phyloP scores from a whole-genome alignment of 2,113 vertebrate genomes.

The Pterocles burchelli region DNA sequence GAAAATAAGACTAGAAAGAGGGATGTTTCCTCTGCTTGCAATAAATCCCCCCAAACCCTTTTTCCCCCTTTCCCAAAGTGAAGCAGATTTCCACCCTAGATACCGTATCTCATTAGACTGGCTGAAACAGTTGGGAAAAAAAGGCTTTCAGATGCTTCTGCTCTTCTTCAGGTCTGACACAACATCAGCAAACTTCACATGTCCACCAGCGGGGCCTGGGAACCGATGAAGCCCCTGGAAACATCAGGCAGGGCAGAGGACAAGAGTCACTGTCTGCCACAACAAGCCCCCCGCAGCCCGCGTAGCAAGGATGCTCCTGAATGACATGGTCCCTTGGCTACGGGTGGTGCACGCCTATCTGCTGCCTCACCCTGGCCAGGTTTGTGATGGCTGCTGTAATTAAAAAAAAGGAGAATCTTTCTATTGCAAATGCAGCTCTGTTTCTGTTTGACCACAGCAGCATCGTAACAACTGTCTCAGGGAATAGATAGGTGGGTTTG shows the following conservation, averaged over 20 bases:
- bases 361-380: not conserved
- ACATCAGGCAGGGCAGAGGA: not conserved
- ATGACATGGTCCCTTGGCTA: accelerated
- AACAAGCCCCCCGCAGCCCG: not conserved
- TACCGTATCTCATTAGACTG: not conserved
- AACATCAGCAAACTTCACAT: not conserved
- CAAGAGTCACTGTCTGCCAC: not conserved
- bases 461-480: too few species aligned
- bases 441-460: not conserved
- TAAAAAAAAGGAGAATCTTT: not conserved
- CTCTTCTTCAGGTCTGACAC: not conserved
- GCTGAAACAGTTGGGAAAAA: not conserved
- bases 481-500: accelerated
- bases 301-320: not conserved
- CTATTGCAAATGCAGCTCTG: not conserved
- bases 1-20: not conserved
- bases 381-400: not conserved
- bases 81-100: not conserved
- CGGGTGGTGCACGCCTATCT: accelerated
- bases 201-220: not conserved
- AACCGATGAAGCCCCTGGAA: not conserved
- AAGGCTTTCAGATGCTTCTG: not conserved
- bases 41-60: not conserved
- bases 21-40: not conserved
- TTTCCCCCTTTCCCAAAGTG: not conserved